Base-by-base conservation (phyloP, 2,888 invertebrate species). In the Cheilosia vulpina region DNA sequence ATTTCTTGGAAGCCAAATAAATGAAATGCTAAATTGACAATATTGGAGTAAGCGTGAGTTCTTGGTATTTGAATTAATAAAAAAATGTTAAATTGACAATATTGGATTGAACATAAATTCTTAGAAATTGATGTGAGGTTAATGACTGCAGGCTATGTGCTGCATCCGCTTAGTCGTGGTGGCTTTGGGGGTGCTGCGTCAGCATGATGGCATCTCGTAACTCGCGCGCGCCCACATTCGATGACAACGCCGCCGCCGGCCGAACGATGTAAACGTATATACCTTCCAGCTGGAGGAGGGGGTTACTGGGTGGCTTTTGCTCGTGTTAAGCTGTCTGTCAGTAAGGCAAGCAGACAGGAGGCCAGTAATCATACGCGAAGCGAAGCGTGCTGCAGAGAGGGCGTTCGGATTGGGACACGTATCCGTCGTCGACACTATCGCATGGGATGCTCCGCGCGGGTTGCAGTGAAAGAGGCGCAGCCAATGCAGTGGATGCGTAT, bases 301-400 rank as follows among this genome's bases (percentile, higher is more conserved):
- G 69, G 78, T 63, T 71, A 78, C 63, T 78, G 69, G 78, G 78
- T 71, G 78, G 78, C 78, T 78, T 27, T 24, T 55, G 38, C 38
- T 77, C 15, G 24, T 53, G 43, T 41, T 66, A 19, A 77, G 50
- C 38, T 57, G 57, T 43, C 65, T 72, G 72, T 60, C 79, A 72
- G 79, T 79, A 65, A 79, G 79, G 52, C 79, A 79, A 15, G 79
- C 79, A 79, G 71, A 72, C 72, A 72, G 79, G 65, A 79, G 79
- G 79, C 79, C 79, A 79, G 72, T 60, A 58, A 53, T 72, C 63
- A 79, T 66, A 66, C 65, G 72, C 57, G 58, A 65, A 72, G 52
- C 19, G 11, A 58, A 11, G 31, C 38, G 43, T 41, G 50, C 6
- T 27, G 21, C 31, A 24, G 58, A 53, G 62, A 41, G 72, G 34